Base-by-base conservation (phyloP, 2,797 vertebrate species). In the Alfaro cultratus region DNA sequence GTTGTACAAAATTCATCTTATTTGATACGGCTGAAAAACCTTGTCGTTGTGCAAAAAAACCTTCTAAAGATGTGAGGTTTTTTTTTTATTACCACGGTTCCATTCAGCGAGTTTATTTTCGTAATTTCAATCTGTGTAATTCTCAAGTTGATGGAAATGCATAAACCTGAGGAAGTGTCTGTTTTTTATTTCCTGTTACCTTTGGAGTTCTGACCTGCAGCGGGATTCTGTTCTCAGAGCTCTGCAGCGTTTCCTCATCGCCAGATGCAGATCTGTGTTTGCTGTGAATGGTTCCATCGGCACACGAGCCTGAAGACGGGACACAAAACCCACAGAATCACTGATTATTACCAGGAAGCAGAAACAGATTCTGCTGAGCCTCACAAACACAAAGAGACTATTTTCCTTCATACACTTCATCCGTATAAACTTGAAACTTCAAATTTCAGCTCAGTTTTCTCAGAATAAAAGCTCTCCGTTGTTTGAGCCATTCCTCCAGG, bases 171-270 rank as follows among this genome's bases (percentile, higher is more conserved):
- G 47, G 21, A 11, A 21, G 41, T 31, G 43, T 71, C 26, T 11
- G 43, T 29, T 21, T 73, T 23, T 47, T 6, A 74, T 23, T 74
- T 36, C 36, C 2, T 12, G 10, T 80, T 87, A 95, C 95, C 95
- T 95, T 96, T 0, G 85, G 81, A 49, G 93, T 88, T 95, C 98
- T 98, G 90, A 97, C 96, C 75, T 95, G 96, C n/a, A 96, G 95
- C 0, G 96, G 93, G 83, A 97, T 90, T 91, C 96, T 98, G 86
- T 96, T 95, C 82, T 94, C 93, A 11, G 97, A 96, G 89, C 96
- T 97, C 89, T 98, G 98, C 90, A 99, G 97, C 80, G 98, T 99
- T 90, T 99, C 98, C 41, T 99, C 98, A 85, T 95, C 96, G 83
- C 96, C 96, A 68, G 96, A 96, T 1, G 96, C 95, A 76, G 96